Conservation (phyloP, 2,113 vertebrate species). For the Morone saxatilis region DNA sequence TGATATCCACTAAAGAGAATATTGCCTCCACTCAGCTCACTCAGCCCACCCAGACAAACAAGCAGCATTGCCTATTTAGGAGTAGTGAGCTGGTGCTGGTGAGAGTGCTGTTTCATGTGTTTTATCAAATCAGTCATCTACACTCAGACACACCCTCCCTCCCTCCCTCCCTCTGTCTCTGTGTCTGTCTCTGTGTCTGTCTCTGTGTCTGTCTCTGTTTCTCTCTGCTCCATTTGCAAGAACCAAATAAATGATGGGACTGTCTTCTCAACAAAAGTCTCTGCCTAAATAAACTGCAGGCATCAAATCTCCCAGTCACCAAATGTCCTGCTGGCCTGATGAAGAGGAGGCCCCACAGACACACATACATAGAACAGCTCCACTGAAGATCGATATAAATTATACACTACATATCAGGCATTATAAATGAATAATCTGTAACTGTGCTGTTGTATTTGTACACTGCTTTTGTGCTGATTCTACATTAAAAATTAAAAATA, state of each 20-base stretch:
- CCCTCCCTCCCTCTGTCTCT: neutral
- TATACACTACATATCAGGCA: conserved; percentile 2
- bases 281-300: conserved; percentile 37
- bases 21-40: conserved; percentile 23
- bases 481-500: conserved; percentile 7
- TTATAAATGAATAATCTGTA: conserved; percentile 15
- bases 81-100: neutral
- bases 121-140: conserved; percentile 41
- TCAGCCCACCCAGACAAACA: conserved; percentile 43
- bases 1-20: conserved; percentile 8
- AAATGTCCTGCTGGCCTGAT: conserved; percentile 28
- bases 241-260: conserved; percentile 47
- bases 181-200: too few species aligned
- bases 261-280: conserved; percentile 21
- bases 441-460: neutral
- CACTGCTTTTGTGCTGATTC: conserved; percentile 14
- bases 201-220: neutral
- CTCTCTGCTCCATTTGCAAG: conserved; percentile 23
- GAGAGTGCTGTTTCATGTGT: conserved; percentile 36
- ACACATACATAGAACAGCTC: conserved; percentile 8
- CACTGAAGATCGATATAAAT: conserved; percentile 22
- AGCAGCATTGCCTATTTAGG: conserved; percentile 74
- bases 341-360: neutral
- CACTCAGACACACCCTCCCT: conserved; percentile 29
- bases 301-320: neutral